phyloP scores from a whole-genome alignment of 2,888 invertebrate genomes.

The Steinernema hermaphroditum region DNA sequence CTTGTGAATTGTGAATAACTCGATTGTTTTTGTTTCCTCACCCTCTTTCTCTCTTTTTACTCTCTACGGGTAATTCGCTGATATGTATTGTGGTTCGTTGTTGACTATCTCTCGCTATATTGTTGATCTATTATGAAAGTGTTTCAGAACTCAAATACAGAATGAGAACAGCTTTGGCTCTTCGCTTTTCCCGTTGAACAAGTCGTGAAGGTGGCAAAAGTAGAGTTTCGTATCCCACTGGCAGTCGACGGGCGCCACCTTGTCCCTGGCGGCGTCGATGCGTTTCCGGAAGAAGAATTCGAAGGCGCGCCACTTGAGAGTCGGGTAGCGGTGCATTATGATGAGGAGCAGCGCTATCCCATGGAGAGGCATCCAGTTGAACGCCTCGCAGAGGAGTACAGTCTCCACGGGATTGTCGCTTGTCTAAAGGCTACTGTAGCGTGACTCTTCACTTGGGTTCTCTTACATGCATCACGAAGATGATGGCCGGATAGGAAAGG shows the following conservation, averaged over 20 bases:
- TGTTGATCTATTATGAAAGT: neutral
- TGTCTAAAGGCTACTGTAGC: neutral
- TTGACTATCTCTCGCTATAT: neutral
- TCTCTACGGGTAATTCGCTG: neutral
- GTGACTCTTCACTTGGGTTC: no score
- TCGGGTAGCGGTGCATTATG: neutral
- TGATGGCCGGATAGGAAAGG: neutral
- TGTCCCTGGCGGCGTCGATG: neutral
- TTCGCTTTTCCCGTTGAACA: neutral
- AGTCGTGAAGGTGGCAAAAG: neutral
- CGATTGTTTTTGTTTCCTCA: neutral
- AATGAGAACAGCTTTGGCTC: neutral
- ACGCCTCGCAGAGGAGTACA: neutral
- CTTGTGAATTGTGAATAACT: no score
- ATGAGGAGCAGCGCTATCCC: neutral
- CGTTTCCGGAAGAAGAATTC: neutral
- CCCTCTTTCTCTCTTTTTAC: neutral
- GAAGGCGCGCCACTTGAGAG: neutral
- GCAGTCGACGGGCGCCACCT: neutral
- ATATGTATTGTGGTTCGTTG: neutral
- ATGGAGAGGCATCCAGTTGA: neutral
- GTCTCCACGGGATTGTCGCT: neutral
- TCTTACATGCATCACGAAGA: neutral
- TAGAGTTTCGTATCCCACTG: conserved; percentile 2
- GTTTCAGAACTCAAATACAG: neutral